These are phyloP conservation scores for Illadopsis cleaveri DNA, from an alignment of 2,113 vertebrate genomes.

Conservation along the genomic window DNA sequence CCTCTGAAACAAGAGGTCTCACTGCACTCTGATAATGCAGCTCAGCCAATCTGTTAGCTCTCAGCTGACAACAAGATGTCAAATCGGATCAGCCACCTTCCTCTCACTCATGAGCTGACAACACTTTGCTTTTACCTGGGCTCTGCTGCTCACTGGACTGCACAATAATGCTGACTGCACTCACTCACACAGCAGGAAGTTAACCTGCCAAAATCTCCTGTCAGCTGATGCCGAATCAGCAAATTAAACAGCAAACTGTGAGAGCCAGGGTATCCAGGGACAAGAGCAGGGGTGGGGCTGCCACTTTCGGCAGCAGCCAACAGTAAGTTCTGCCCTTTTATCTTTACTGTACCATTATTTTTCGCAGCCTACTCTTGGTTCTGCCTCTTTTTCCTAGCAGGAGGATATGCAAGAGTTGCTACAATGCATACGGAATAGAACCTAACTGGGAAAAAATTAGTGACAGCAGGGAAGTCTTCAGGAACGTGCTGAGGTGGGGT, in stretches of 20 bases:
- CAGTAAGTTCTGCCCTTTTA: background rate
- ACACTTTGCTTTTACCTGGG: background rate
- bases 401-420: background rate
- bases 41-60: background rate
- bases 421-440: background rate
- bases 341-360: background rate
- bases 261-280: background rate
- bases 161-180: background rate
- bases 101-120: background rate
- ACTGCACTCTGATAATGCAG: background rate
- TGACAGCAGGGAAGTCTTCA: background rate
- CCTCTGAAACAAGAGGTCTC: background rate
- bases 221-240: background rate
- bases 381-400: background rate
- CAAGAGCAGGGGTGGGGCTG: background rate
- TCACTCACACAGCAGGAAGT: background rate
- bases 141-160: background rate
- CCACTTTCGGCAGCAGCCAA: background rate
- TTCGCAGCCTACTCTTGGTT: background rate
- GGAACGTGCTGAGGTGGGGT: rapidly evolving
- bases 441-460: rapidly evolving
- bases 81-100: background rate
- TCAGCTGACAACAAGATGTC: background rate
- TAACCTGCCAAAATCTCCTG: background rate
- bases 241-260: background rate